Evolutionary conservation across 2,113 vertebrate species (phyloP), one percentile per base, ranked within the genome.

Genomic region (Cromileptes altivelis): DNA sequence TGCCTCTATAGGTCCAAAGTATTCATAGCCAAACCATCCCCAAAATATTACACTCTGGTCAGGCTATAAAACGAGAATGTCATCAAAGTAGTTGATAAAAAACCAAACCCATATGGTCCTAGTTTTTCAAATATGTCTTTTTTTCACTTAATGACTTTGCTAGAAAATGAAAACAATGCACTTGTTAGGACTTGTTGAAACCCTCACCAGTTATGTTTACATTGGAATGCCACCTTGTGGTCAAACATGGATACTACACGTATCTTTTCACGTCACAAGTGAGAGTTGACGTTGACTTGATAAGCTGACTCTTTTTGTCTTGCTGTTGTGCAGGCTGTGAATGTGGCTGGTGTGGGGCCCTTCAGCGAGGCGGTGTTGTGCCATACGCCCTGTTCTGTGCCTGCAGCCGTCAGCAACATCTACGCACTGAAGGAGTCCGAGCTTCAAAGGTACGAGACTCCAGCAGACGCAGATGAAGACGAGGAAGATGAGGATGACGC

Each of bases 301-400:
- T 72, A 3, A 25, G 25, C 15, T 75, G 23, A 49, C 33, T 60
- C 37, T 23, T 18, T 30, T 17, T 52, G 21, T 81, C 4, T 64
- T 13, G 37, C 57, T 72, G 19, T 58, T 3, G 30, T 74, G 19
- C 86, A 96, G 98, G 98, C 98, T 27, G 93, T 97, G 80, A 99
- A 98, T 25, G 78, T 93, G 82, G 97, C 97, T 1, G 98, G 98
- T 3, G 93, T 96, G 75, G 97, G 98, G 13, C 95, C 96, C 74
- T 99, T 97, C 94, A 98, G 98, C 78, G 98, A 99, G 78, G 97
- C 96, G 0, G 94, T 97, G 77, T 88, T 96, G 21, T 98, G 97
- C 85, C 95, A 96, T 95, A 98, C 97, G 12, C 98, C 98, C 71
- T 96, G 97, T 85, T 99, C 98, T 0, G 98, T 97, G 75, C 98